phyloP scores from a whole-genome alignment of 30 jellyfish, hydroid and myxozoan genomes.

The Mastigias papua region DNA sequence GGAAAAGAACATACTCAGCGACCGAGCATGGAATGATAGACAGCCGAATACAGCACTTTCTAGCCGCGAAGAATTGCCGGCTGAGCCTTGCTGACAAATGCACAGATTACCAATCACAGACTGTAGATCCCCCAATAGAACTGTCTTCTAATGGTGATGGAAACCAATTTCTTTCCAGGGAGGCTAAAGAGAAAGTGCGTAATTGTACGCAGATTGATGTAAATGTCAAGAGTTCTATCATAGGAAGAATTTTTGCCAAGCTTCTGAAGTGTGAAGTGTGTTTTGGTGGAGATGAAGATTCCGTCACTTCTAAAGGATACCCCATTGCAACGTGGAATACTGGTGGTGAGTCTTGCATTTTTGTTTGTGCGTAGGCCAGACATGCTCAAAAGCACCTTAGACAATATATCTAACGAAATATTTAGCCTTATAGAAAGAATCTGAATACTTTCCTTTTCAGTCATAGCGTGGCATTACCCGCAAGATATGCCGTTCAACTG shows the following conservation, averaged over 20 bases:
- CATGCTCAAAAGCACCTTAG: neutral
- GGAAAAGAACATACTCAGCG: slow-evolving; percentile 65
- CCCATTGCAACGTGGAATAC: slow-evolving; percentile 84
- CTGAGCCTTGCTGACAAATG: slow-evolving; percentile 27
- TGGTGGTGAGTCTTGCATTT: slow-evolving; percentile 74
- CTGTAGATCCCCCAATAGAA: neutral
- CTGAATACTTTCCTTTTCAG: too few species aligned
- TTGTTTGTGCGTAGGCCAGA: neutral
- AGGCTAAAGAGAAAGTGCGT: slow-evolving; percentile 62
- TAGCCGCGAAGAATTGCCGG: slow-evolving; percentile 26
- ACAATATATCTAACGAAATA: too few species aligned
- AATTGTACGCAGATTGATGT: slow-evolving; percentile 86
- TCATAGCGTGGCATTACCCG: too few species aligned
- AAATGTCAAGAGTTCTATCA: slow-evolving; percentile 23
- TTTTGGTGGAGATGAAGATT: neutral
- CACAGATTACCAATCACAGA: neutral
- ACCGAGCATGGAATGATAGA: slow-evolving; percentile 58
- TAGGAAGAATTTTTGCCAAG: slow-evolving; percentile 27
- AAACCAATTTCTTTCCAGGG: slow-evolving; percentile 78
- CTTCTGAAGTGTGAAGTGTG: slow-evolving; percentile 36
- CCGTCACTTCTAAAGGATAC: slow-evolving; percentile 79
- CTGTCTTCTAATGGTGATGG: neutral
- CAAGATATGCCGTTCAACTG: too few species aligned
- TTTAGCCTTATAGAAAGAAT: too few species aligned
- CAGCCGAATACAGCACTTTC: slow-evolving; percentile 22